Percentiles rank a stretch among this genome's conserved stretches.
phyloP scores from a whole-genome alignment of 2,888 invertebrate genomes.

The Heliconius aoede region DNA sequence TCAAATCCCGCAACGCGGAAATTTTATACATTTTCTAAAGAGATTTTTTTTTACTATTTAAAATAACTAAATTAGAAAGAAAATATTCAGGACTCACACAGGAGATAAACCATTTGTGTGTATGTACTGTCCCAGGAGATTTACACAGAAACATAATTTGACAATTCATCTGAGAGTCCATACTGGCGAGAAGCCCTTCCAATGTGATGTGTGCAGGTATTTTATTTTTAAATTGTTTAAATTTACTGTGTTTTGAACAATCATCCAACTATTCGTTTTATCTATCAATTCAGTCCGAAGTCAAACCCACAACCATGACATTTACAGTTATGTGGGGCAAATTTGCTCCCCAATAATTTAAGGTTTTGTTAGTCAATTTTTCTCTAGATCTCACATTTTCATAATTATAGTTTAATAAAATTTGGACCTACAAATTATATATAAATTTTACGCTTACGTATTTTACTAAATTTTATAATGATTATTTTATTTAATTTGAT shows the following conservation, averaged over 20 bases:
- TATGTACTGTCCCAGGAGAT: conserved; percentile 82
- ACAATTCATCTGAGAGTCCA: conserved; percentile 84
- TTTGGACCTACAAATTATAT: neutral
- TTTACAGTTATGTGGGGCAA: neutral
- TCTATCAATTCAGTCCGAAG: no score
- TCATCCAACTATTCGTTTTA: no score
- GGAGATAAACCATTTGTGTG: conserved; percentile 85
- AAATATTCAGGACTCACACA: conserved; percentile 79
- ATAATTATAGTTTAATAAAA: no score
- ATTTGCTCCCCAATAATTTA: neutral
- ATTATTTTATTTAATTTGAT: no score
- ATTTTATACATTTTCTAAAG: no score
- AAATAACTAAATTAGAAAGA: conserved; percentile 40
- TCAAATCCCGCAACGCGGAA: no score
- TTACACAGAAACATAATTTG: conserved; percentile 85
- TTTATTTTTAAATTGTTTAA: neutral
- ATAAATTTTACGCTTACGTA: conserved; percentile 51
- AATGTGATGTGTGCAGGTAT: conserved; percentile 85
- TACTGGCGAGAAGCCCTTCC: conserved; percentile 85
- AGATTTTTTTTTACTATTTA: no score
- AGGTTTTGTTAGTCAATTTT: neutral
- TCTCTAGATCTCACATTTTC: neutral
- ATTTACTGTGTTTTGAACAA: neutral
- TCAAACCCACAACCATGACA: neutral
- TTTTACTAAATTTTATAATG: no score